Percentiles rank a stretch among this genome's conserved stretches.
phyloP scores from a whole-genome alignment of 2,888 invertebrate species.

The Drosophila cyrtoloma region DNA sequence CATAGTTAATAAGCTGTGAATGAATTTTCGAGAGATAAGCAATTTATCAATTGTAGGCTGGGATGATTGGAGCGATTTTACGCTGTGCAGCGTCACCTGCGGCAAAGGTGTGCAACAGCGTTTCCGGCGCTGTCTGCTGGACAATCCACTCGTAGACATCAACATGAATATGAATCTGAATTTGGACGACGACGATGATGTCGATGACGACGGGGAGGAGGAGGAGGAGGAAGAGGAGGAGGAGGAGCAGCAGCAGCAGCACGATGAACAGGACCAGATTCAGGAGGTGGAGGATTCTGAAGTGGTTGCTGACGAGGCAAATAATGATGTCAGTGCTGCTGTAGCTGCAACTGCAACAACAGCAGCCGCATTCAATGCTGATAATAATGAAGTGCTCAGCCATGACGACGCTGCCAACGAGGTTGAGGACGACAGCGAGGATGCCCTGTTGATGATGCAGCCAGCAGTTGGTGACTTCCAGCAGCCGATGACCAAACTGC shows the following conservation, averaged over 20 bases:
- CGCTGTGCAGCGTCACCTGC: slow-evolving; percentile 85
- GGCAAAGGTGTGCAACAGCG: slow-evolving; percentile 85
- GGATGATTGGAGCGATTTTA: slow-evolving; percentile 85
- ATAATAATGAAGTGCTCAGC: slow-evolving; percentile 63
- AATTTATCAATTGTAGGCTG: slow-evolving; percentile 79
- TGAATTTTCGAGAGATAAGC: slow-evolving; percentile 1
- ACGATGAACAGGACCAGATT: slow-evolving; percentile 4
- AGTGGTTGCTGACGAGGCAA: slow-evolving; percentile 61
- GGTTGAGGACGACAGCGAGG: slow-evolving; percentile 16
- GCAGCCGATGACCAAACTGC: slow-evolving; percentile 30
- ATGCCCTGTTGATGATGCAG: slow-evolving; percentile 58
- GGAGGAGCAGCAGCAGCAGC: not conserved
- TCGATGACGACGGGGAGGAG: slow-evolving; percentile 35
- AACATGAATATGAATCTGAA: slow-evolving; percentile 83
- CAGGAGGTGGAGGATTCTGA: slow-evolving; percentile 31
- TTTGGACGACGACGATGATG: slow-evolving; percentile 64
- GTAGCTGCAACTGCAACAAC: slow-evolving; percentile 42
- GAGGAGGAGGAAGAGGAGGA: slow-evolving; percentile 15
- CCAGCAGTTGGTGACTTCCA: slow-evolving; percentile 39
- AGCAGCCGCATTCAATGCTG: slow-evolving; percentile 51
- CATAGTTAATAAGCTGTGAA: not conserved
- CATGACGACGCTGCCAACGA: slow-evolving; percentile 44
- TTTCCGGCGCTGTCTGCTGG: slow-evolving; percentile 84
- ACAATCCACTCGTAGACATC: slow-evolving; percentile 84
- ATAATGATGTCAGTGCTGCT: slow-evolving; percentile 56